These are phyloP conservation scores for Festucalex cinctus DNA, from an alignment of 2,113 vertebrate genomes.

Conservation along the genomic window DNA sequence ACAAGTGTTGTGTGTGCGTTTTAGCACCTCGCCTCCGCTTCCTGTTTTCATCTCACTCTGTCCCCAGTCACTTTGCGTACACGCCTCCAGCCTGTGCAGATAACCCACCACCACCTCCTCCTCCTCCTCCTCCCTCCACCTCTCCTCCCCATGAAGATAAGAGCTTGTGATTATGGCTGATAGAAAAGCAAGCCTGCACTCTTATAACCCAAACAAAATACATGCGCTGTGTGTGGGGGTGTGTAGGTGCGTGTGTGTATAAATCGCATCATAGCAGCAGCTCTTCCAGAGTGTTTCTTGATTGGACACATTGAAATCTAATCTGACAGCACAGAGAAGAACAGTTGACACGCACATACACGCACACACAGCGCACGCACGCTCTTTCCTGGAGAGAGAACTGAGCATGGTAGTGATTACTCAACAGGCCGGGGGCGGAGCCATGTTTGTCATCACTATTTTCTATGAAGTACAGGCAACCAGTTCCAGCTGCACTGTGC, in stretches of 20 bases:
- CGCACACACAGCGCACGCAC: slow-evolving; percentile 10
- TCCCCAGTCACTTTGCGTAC: slow-evolving; percentile 37
- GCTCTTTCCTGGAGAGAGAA: slow-evolving; percentile 28
- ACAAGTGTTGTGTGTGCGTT: background rate
- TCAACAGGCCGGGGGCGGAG: slow-evolving; percentile 18
- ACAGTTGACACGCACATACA: slow-evolving; percentile 15
- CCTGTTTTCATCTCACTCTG: slow-evolving; percentile 48
- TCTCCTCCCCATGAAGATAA: slow-evolving; percentile 52
- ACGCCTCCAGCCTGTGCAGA: slow-evolving; percentile 38
- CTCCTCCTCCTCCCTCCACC: slow-evolving; percentile 31
- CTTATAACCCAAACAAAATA: slow-evolving; percentile 13
- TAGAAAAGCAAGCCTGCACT: slow-evolving; percentile 35
- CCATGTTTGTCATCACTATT: slow-evolving; percentile 17
- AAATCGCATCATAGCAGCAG: slow-evolving; percentile 21
- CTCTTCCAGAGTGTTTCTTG: slow-evolving; percentile 24
- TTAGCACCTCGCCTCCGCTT: slow-evolving; percentile 28
- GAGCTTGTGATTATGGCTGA: slow-evolving; percentile 44
- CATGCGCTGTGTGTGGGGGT: slow-evolving; percentile 13
- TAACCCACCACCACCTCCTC: slow-evolving; percentile 36
- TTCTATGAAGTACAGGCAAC: slow-evolving; percentile 8
- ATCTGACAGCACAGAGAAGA: background rate
- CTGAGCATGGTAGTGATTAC: slow-evolving; percentile 23
- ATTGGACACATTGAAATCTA: slow-evolving; percentile 30
- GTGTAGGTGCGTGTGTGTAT: slow-evolving; percentile 1
- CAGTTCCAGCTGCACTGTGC: slow-evolving; percentile 5